phyloP scores from a whole-genome alignment of 2,888 invertebrate species.

The Rhimphoctona megacephalus region DNA sequence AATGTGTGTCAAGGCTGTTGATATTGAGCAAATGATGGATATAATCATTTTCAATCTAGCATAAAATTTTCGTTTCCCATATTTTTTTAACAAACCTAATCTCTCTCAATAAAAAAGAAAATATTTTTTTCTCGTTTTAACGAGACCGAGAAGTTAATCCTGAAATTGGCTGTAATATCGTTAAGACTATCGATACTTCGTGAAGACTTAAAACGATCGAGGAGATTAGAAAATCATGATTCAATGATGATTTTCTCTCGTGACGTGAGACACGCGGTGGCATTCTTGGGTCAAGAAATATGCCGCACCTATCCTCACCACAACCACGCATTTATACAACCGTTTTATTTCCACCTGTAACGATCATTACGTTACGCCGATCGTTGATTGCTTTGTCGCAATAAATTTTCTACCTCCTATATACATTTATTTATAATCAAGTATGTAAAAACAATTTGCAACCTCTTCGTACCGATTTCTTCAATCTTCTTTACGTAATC shows the following conservation, averaged over 20 bases:
- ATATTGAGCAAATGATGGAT: not conserved
- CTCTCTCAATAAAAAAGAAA: not conserved
- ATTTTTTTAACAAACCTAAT: not conserved
- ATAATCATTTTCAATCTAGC: not conserved
- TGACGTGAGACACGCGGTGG: slow-evolving; percentile 52
- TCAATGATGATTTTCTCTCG: slow-evolving; percentile 42
- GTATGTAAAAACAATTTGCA: slow-evolving; percentile 38
- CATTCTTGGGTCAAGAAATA: slow-evolving; percentile 66
- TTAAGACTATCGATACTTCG: not conserved
- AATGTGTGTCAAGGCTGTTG: not conserved
- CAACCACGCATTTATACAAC: slow-evolving; percentile 37
- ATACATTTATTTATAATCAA: slow-evolving; percentile 1
- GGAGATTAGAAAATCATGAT: slow-evolving; percentile 55
- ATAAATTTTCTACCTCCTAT: slow-evolving; percentile 35
- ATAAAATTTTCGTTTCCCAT: not conserved
- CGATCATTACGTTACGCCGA: slow-evolving; percentile 28
- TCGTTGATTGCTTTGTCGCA: slow-evolving; percentile 47
- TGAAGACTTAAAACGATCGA: slow-evolving; percentile 35
- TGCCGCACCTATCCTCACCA: slow-evolving; percentile 66
- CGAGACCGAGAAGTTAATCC: not conserved
- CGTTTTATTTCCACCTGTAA: slow-evolving; percentile 57
- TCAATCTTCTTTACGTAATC: slow-evolving; percentile 39
- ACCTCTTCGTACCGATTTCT: slow-evolving; percentile 43
- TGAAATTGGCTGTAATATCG: not conserved
- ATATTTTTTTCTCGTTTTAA: not conserved